Conservation (phyloP, 2,113 vertebrate species). For the Bagarius yarrelli region DNA sequence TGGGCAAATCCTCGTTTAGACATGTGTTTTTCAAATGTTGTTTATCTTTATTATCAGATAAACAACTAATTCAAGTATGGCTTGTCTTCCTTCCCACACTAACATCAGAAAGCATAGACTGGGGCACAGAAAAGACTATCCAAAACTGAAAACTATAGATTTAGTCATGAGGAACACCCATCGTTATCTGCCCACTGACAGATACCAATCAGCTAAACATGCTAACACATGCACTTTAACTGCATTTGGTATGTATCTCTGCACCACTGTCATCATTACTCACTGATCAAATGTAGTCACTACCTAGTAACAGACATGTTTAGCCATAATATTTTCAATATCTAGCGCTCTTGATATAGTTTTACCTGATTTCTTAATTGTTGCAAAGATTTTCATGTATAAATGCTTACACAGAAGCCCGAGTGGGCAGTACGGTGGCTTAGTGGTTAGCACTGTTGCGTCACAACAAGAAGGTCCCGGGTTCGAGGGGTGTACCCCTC, state of each 20-base stretch:
- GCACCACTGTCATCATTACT: not conserved
- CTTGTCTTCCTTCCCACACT: not conserved
- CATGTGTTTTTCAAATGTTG: not conserved
- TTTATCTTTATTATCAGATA: not conserved
- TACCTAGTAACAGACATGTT: not conserved
- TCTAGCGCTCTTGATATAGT: not conserved
- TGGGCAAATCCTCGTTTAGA: not conserved
- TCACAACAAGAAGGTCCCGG: too few relatives aligned
- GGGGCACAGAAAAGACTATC: not conserved
- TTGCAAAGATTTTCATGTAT: not conserved
- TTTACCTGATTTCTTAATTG: not conserved
- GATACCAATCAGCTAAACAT: not conserved
- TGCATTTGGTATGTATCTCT: not conserved
- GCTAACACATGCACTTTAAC: not conserved
- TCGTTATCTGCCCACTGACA: not conserved
- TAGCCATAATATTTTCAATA: not conserved
- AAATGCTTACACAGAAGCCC: not conserved
- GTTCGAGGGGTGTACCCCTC: too few relatives aligned
- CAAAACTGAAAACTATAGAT: not conserved
- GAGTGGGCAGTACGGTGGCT: not conserved
- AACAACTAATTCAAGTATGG: not conserved
- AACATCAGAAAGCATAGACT: not conserved
- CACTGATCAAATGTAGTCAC: not conserved
- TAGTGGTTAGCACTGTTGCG: too few relatives aligned
- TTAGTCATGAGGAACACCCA: not conserved